These are phyloP conservation scores for Takifugu bimaculatus DNA, from an alignment of 2,113 vertebrate species.

Conservation along the genomic window DNA sequence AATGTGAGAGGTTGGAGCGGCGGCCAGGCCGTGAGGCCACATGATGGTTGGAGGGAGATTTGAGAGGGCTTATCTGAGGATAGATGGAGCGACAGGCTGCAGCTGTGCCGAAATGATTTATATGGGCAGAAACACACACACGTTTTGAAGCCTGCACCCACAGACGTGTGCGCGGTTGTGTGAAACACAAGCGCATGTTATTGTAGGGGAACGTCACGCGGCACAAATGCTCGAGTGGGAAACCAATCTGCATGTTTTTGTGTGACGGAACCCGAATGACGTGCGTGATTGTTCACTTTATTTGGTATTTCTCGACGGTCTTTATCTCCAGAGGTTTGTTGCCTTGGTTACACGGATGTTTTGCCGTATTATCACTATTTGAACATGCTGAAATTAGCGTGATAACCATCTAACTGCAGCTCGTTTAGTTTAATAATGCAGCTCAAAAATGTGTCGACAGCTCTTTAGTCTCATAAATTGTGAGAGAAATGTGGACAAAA, in stretches of 20 bases:
- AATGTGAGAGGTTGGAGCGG: slow-evolving; percentile 60
- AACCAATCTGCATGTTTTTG: slow-evolving; percentile 58
- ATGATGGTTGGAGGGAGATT: slow-evolving; percentile 75
- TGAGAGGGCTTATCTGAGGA: slow-evolving; percentile 78
- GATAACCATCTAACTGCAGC: too few species aligned
- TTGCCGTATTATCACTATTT: too few species aligned
- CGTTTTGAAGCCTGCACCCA: slow-evolving; percentile 35
- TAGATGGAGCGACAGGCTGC: slow-evolving; percentile 61
- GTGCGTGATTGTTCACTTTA: slow-evolving; percentile 32
- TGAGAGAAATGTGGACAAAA: too few species aligned
- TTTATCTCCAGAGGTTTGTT: slow-evolving; percentile 22
- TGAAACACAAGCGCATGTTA: slow-evolving; percentile 39
- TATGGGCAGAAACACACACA: slow-evolving; percentile 51
- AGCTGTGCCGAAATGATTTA: slow-evolving; percentile 81
- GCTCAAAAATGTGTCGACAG: too few species aligned
- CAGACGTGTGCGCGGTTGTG: slow-evolving; percentile 28
- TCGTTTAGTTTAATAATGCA: too few species aligned
- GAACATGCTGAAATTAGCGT: too few species aligned
- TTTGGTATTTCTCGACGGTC: slow-evolving; percentile 6
- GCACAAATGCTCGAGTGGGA: slow-evolving; percentile 43
- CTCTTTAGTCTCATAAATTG: too few species aligned
- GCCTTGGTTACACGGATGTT: too few species aligned
- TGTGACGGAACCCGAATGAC: slow-evolving; percentile 31
- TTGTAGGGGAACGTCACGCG: slow-evolving; percentile 41
- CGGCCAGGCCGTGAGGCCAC: slow-evolving; percentile 59